Evolutionary conservation across 2,888 invertebrate genomes (phyloP).

Genomic region (Acronicta leporina): DNA sequence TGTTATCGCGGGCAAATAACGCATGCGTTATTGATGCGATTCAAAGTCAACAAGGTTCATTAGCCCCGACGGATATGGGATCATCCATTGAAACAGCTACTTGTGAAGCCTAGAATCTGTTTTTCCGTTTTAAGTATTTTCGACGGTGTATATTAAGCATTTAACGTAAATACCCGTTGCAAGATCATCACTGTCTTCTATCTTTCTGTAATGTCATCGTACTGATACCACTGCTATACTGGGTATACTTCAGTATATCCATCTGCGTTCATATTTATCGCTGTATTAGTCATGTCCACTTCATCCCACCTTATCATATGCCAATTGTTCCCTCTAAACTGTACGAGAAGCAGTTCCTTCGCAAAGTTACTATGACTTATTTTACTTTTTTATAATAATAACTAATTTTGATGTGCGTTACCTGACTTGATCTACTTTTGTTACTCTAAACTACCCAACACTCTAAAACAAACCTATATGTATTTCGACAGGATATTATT

Average conservation of each 20-base stretch:
- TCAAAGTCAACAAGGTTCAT: conserved; percentile 54
- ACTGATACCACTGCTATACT: too few species aligned
- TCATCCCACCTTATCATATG: too few species aligned
- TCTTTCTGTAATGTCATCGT: neutral
- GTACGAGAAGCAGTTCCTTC: too few species aligned
- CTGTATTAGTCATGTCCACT: too few species aligned
- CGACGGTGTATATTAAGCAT: neutral
- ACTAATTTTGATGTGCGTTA: too few species aligned
- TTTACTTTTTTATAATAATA: too few species aligned
- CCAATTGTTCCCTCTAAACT: too few species aligned
- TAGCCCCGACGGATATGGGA: conserved; percentile 47
- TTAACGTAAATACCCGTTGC: neutral
- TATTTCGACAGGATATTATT: neutral
- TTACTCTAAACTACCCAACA: neutral
- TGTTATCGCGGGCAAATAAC: conserved; percentile 58
- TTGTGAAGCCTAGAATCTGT: conserved; percentile 9
- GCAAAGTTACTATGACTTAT: too few species aligned
- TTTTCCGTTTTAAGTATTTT: conserved; percentile 23
- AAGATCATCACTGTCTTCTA: neutral
- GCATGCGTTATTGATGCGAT: conserved; percentile 49
- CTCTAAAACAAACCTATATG: fast-evolving
- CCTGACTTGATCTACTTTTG: too few species aligned
- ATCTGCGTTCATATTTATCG: too few species aligned
- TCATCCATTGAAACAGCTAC: conserved; percentile 34
- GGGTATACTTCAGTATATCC: too few species aligned